Percentiles rank a stretch among this genome's conserved stretches.
phyloP scores from a whole-genome alignment of 2,888 invertebrate genomes.

The Parochlus steinenii region DNA sequence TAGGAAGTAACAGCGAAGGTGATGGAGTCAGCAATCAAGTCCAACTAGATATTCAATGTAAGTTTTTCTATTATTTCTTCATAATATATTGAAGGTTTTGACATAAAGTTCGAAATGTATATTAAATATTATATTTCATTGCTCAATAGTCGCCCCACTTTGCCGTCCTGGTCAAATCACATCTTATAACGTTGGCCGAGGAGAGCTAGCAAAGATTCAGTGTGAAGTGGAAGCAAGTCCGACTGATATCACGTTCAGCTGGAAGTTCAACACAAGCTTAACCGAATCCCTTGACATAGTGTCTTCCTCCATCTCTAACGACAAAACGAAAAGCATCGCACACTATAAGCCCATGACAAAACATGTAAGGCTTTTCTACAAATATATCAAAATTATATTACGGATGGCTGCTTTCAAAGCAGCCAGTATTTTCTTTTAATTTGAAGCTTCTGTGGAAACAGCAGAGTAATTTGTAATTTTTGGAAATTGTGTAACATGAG shows the following conservation, averaged over 20 bases:
- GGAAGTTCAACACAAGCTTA: slow-evolving; percentile 58
- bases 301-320: slow-evolving; percentile 40
- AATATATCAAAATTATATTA: no score
- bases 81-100: slow-evolving; percentile 9
- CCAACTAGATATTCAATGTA: slow-evolving; percentile 72
- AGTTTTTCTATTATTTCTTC: slow-evolving; percentile 29
- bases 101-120: slow-evolving; percentile 4
- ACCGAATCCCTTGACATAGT: slow-evolving; percentile 52
- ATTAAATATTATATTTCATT: background rate
- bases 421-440: no score
- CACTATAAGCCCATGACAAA: slow-evolving; percentile 57
- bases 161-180: slow-evolving; percentile 51
- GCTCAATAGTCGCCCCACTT: slow-evolving; percentile 54
- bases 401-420: no score
- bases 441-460: no score
- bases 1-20: slow-evolving; percentile 75
- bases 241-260: slow-evolving; percentile 45
- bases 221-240: slow-evolving; percentile 65
- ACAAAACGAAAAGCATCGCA: slow-evolving; percentile 44
- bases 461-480: no score
- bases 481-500: no score
- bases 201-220: slow-evolving; percentile 47
- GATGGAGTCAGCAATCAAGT: slow-evolving; percentile 76
- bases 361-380: slow-evolving; percentile 23
- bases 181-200: slow-evolving; percentile 53